Evolutionary conservation across 2,888 invertebrate genomes (phyloP), one percentile per base, ranked within the genome.

Genomic region (Chaitophorus viminalis): DNA sequence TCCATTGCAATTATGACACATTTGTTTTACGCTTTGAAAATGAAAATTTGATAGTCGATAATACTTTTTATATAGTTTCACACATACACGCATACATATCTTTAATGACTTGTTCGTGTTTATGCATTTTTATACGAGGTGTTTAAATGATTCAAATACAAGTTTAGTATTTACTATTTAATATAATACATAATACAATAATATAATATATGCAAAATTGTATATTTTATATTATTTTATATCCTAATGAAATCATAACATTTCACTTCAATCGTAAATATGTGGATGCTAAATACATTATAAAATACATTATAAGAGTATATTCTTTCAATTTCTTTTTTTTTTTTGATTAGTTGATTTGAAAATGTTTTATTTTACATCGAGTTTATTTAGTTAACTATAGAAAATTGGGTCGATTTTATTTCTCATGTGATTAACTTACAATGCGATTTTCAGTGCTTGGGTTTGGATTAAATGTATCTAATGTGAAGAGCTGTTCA

Each of bases 1-100:
- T 74, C 36, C 72, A 18, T 31, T 31, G 82, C 46, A 82, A 82
- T 82, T 72, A 82, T 52, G 46, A 36, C 33, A 74, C 52, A 54
- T 54, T 82, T n/a, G 52, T 82, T 82, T 33, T 68, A 72, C n/a
- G 70, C 25, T 31, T 46, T 70, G 25, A 31, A 82, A 70, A 70
- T 46, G 31, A 81, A 78, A 68, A 70, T 77, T 4, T 2, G 52
- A 14, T 52, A 31, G 31, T 52, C 31, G 25, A 77, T 77, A 77
- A 77, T 39, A 39, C 39, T n/a, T 39, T 60, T 60, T 25, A 3
- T 11, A 29, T 11, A 6, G 0, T 21, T 60, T 21, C 6, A 60
- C 21, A 60, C 25, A 46, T 46, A 60, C 21, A 54, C 21, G 2
- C 21, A 3, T 54, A 54, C 3, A 18, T 54, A 54, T 60, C 5